Evolutionary conservation across 2,113 vertebrate genomes (phyloP), one percentile per base, ranked within the genome.

Genomic region (Callionymus lyra): DNA sequence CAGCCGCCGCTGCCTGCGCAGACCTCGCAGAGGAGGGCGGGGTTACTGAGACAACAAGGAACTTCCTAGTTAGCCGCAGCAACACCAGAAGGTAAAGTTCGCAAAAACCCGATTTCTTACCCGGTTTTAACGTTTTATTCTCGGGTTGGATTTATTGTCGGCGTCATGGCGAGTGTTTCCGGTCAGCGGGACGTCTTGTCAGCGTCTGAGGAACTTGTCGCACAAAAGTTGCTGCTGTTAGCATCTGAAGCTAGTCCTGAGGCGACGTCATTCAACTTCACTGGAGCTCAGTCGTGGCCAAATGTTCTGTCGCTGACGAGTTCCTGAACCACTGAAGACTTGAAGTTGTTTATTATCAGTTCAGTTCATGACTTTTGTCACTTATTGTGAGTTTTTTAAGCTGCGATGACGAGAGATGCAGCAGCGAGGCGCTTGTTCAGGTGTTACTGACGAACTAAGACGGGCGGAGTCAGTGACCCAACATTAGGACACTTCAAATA

Each of bases 1-100:
- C 38, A 18, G 36, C n/a, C n/a, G n/a, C n/a, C n/a, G n/a, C n/a
- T n/a, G n/a, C n/a, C n/a, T n/a, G n/a, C n/a, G n/a, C n/a, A n/a
- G n/a, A n/a, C n/a, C n/a, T n/a, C n/a, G n/a, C 34, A 5, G 16
- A 47, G 39, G 44, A 49, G 16, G 80, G 76, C 70, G 76, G 62
- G 66, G 56, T 59, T 39, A 27, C 21, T 50, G 38, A 56, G 40
- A 39, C 21, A 15, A 44, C 38, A 48, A 70, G 72, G 54, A 56
- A 82, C 70, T 86, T 87, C 85, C 85, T 85, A 81, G 74, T 80
- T 74, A 53, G 59, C 80, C 46, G 44, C 72, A 44, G 70, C 59
- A 63, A 65, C 64, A 61, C 54, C 37, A 54, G 50, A 76, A 83
- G 82, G 82, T 86, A 82, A 77, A 69, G 71, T 69, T 65, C n/a